These are phyloP conservation scores for Falco punctatus DNA, from an alignment of 2,113 vertebrate species.

Conservation along the genomic window DNA sequence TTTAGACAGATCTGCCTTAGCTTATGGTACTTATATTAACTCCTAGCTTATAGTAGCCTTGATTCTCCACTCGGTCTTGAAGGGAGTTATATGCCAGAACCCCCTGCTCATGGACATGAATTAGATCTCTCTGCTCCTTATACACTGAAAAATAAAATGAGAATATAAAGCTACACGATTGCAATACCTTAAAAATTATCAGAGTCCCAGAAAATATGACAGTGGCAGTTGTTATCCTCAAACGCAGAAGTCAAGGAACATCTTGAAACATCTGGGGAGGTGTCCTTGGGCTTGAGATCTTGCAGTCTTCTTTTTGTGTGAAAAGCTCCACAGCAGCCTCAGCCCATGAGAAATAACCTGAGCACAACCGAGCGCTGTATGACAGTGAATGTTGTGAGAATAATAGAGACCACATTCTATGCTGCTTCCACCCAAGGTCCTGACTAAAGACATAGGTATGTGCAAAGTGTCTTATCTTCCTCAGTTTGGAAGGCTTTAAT, in stretches of 20 bases:
- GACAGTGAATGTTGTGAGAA: background rate
- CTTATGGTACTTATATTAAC: background rate
- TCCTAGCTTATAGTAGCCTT: background rate
- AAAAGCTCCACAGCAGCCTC: background rate
- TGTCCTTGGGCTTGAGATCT: background rate
- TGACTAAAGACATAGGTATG: background rate
- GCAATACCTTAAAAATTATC: background rate
- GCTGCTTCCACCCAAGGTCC: background rate
- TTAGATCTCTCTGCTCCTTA: background rate
- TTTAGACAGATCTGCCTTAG: background rate
- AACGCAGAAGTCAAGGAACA: background rate
- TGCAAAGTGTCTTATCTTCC: background rate
- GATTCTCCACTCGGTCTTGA: background rate
- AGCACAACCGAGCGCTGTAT: background rate
- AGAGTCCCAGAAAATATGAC: background rate
- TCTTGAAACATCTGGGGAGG: background rate
- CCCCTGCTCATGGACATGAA: rapidly evolving
- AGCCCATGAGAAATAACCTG: background rate
- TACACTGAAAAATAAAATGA: background rate
- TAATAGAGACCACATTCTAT: background rate
- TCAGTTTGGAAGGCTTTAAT: background rate
- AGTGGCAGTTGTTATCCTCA: background rate
- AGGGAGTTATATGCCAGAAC: background rate
- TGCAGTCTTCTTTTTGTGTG: background rate
- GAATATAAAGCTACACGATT: background rate